Conservation (phyloP, 2,888 invertebrate genomes). For the Magallana nippona region DNA sequence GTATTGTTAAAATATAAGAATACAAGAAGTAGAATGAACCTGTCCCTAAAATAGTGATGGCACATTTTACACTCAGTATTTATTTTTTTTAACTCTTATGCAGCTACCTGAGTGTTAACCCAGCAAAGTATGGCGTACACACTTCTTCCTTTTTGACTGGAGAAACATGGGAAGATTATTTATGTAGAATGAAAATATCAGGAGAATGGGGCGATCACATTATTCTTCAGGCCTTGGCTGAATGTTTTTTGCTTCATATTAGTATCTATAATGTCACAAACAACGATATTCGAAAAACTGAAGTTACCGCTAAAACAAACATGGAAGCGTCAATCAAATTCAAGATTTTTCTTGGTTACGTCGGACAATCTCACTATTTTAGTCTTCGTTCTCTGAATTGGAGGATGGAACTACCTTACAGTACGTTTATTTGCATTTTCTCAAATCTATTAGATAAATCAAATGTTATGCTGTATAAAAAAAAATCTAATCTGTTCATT, state of each 20-base stretch:
- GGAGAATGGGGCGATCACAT: constrained; percentile 49
- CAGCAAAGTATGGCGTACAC: constrained; percentile 34
- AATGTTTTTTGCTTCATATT: constrained; percentile 22
- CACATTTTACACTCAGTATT: too few species aligned
- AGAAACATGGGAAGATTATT: constrained; percentile 46
- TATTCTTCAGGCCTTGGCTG: constrained; percentile 41
- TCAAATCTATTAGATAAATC: too few species aligned
- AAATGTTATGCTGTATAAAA: too few species aligned
- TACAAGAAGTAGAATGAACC: too few species aligned
- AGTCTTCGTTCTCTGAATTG: constrained; percentile 46
- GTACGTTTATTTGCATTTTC: neutral
- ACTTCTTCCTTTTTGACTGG: constrained; percentile 35
- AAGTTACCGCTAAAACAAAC: neutral
- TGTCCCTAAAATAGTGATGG: too few species aligned
- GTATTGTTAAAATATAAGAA: too few species aligned
- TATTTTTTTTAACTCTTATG: too few species aligned
- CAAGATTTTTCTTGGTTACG: constrained; percentile 35
- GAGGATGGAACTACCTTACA: constrained; percentile 28
- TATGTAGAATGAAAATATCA: constrained; percentile 36
- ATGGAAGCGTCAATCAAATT: neutral
- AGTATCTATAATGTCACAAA: constrained; percentile 33
- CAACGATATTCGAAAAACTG: constrained; percentile 25
- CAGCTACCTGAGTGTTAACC: too few species aligned
- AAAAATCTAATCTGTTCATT: too few species aligned
- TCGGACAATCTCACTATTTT: constrained; percentile 48